Base-by-base conservation (phyloP, 2,888 invertebrate species). In the Liposcelis brunnea region DNA sequence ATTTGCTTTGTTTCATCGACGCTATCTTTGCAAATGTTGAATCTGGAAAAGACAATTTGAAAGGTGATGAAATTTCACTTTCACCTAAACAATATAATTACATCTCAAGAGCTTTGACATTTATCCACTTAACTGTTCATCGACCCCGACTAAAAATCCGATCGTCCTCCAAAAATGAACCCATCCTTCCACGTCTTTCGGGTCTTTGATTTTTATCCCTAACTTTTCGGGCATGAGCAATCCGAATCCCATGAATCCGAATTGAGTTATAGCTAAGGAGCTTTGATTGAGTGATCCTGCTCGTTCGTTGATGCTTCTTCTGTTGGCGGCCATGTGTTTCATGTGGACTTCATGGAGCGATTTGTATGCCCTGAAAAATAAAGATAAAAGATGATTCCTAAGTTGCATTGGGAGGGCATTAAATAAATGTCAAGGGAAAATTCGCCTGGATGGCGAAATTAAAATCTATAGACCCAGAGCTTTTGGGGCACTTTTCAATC, bases 131-230 rank as follows among this genome's bases (percentile, higher is more conserved):
- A 45, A 79, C 76, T 70, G 75, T 53, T 91, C 86, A 52, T 84
- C 74, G 48, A 91, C 74, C 2, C 93, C 93, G 50, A 91, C 67
- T 59, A 85, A 64, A 56, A 78, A 70, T 1, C 87, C 89, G 38
- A 91, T 68, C 1, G 82, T 79, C 49, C 78, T 72, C 91, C 90
- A 91, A 57, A 85, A 72, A 60, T 91, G 86, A 5, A 82, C 65
- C 49, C 83, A 80, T 1, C 76, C 80, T 44, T 81, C 79, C 55
- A 83, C 67, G 49, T 85, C 80, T 31, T 70, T 74, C 36, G 70
- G 74, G 1, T 67, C 61, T 8, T 66, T 69, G 2, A 69, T 61
- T 7, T 68, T 60, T 11, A 89, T 64, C 0, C 84, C 82, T 40
- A 86, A 69, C 45, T 68, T 61, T 46, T 75, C 68, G 0, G 75